phyloP scores from a whole-genome alignment of 2,888 invertebrate genomes.

The Phania funesta region DNA sequence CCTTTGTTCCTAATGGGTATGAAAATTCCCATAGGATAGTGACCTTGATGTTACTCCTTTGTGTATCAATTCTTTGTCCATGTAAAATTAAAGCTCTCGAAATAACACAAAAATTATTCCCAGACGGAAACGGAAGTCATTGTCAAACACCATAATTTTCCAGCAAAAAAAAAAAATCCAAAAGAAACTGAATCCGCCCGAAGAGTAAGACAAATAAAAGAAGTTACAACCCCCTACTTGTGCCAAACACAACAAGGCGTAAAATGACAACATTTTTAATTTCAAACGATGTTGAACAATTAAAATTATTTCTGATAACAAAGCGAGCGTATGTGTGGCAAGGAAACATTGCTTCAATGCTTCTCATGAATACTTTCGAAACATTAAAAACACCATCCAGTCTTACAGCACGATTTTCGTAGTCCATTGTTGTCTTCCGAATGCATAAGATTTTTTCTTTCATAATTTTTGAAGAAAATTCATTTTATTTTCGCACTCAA shows the following conservation, averaged over 20 bases:
- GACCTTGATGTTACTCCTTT: too few species aligned
- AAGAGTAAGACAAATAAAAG: constrained; percentile 9
- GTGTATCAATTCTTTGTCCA: too few species aligned
- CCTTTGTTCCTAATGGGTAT: too few species aligned
- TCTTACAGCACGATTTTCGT: neutral
- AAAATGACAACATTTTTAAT: constrained; percentile 29
- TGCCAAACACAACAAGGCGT: constrained; percentile 12
- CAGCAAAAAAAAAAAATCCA: neutral
- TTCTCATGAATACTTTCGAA: neutral
- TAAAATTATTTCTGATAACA: constrained; percentile 53
- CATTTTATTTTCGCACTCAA: neutral
- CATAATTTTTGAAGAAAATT: neutral
- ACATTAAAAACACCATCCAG: neutral
- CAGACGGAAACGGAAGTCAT: constrained; percentile 33
- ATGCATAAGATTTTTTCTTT: neutral
- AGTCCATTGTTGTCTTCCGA: neutral
- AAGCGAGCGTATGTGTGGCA: constrained; percentile 4
- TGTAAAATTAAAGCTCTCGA: neutral
- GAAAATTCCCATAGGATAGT: too few species aligned
- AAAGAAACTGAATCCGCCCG: neutral
- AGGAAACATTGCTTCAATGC: neutral
- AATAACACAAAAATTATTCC: neutral
- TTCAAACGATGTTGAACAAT: constrained; percentile 49
- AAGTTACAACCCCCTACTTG: neutral
- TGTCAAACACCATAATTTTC: neutral